Evolutionary conservation across 2,888 invertebrate species (phyloP), one percentile per base, ranked within the genome.

Genomic region (Sinopyrophorus schimmeli): DNA sequence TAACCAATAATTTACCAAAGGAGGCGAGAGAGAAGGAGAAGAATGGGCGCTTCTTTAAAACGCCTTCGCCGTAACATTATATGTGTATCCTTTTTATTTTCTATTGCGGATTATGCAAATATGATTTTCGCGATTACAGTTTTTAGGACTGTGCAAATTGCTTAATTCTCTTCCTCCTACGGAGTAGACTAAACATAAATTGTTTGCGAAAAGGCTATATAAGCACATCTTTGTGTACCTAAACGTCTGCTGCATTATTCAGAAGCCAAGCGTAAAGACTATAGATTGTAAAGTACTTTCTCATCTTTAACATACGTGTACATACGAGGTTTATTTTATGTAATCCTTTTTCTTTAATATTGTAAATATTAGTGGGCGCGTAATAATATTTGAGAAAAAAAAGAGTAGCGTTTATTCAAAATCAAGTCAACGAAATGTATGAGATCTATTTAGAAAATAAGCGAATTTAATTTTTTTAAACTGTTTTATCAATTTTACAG

Each of bases 221-320:
- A 40, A 40, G 20, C 39, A 28, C 28, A 27, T 30, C 39, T 18
- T 28, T 40, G 39, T 40, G 27, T 40, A 30, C 18, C 20, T 40
- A 40, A 40, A 40, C 39, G 21, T 40, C 39, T 27, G 16, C 21
- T 40, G 30, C 28, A 40, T 40, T 40, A 40, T 40, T 40, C 28
- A 40, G 14, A 30, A 10, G 9, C 18, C 10, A 20, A 20, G 14
- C 5, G 39, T 28, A 28, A 18, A 40, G 20, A 28, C 21, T 40
- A 5, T 1, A 21, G 18, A 14, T 10, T 10, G 21, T 7, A 40
- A 16, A 12, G n/a, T n/a, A n/a, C n/a, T n/a, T n/a, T n/a, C n/a
- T n/a, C n/a, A n/a, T n/a, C n/a, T n/a, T n/a, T n/a, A n/a, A n/a
- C n/a, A n/a, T n/a, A n/a, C n/a, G n/a, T n/a, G n/a, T n/a, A n/a